Base-by-base conservation (phyloP, 2,888 invertebrate species). In the Brassicogethes aeneus region DNA sequence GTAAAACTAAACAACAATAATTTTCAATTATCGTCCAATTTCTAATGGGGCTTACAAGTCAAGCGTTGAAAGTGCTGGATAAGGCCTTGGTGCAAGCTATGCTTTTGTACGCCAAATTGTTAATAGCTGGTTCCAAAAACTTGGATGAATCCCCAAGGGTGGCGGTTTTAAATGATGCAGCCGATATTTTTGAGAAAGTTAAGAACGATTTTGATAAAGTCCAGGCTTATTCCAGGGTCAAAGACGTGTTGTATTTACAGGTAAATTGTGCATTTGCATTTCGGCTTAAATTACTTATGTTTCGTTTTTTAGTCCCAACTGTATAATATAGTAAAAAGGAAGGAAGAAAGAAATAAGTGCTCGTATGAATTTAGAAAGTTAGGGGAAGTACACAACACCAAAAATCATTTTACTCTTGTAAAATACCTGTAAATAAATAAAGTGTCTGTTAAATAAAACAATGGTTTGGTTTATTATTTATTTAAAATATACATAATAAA, bases 321-420 rank as follows among this genome's bases (percentile, higher is more conserved):
- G 1, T 88, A 83, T 57, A 76, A 92, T 56, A 82, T 83, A 49
- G 70, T 90, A 2, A 82, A 83, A 2, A 74, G 80, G 57, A 72
- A 73, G 10, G 70, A 74, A 1, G 81, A 88, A 51, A 75, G 91
- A 45, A 91, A 92, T 65, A 83, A 82, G 54, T 85, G 82, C 61
- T 83, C 92, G 0, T 79, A 83, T 59, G 83, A 87, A 68, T 91
- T 85, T 60, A 76, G 83, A 45, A 79, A 83, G 50, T 70, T 90
- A 37, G 84, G 88, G 63, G 77, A 79, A 52, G 84, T 86, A 57
- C 79, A 79, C 64, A 76, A 76, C 12, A 71, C 78, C 36, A 74
- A 82, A 64, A 70, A 73, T 46, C 70, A 73, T 39, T 71, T 71
- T 51, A 70, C 70, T 51, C 63, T 76, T 46, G 64, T 75, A 34